These are phyloP conservation scores for Prunella strophiata DNA, from an alignment of 2,797 vertebrate species.

Conservation along the genomic window DNA sequence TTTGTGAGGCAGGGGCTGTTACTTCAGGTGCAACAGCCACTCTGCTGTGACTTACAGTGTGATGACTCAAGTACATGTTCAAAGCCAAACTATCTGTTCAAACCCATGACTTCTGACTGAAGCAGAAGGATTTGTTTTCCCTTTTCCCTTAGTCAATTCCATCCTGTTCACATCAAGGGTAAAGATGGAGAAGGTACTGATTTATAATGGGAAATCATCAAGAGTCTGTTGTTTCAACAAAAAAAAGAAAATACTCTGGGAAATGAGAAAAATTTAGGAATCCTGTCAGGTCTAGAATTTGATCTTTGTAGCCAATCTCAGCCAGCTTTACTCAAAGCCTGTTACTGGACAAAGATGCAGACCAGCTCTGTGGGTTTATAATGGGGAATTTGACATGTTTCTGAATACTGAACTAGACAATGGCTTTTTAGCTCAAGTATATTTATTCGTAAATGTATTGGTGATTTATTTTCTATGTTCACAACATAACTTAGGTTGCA, in stretches of 20 bases:
- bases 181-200: background rate
- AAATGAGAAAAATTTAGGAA: background rate
- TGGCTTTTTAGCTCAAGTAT: background rate
- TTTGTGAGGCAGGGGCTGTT: background rate
- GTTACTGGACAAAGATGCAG: background rate
- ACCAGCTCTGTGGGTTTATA: background rate
- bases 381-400: background rate
- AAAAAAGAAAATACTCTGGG: background rate
- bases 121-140: background rate
- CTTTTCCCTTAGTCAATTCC: background rate
- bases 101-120: background rate
- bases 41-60: background rate
- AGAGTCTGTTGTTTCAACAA: background rate
- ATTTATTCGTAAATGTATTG: background rate
- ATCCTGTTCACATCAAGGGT: background rate
- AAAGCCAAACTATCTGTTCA: background rate
- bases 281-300: background rate
- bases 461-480: background rate
- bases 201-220: background rate
- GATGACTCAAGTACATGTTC: background rate
- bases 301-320: background rate
- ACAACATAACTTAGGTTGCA: background rate
- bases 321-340: background rate
- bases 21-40: background rate
- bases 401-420: background rate